Percentiles rank a stretch among this genome's conserved stretches.
Conservation (phyloP, 2,113 vertebrate genomes). For the Erinaceus europaeus region DNA sequence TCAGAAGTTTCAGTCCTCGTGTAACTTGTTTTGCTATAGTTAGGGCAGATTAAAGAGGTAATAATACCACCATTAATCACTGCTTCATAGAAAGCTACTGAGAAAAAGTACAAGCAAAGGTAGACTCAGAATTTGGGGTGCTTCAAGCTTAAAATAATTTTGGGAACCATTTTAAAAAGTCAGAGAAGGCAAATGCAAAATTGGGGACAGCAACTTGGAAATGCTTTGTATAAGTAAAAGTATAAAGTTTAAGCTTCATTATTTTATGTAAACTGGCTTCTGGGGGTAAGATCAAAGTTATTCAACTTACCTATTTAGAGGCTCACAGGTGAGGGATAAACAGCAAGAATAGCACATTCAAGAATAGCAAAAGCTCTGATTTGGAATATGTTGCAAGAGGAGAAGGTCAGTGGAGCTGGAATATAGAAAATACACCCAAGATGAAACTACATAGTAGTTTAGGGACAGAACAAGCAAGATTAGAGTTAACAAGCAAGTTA, state of each 20-base stretch:
- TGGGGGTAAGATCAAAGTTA: too few species aligned
- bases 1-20: not conserved
- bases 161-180: not conserved
- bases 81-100: not conserved
- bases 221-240: not conserved
- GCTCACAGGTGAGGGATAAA: not conserved
- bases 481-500: too few species aligned
- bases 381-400: not conserved
- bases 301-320: not conserved
- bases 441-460: too few species aligned
- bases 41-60: not conserved
- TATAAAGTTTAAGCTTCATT: not conserved
- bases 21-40: not conserved
- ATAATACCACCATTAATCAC: not conserved
- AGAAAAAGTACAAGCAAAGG: not conserved
- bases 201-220: not conserved
- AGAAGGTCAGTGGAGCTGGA: not conserved
- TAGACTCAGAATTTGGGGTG: not conserved
- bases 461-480: too few species aligned
- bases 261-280: not conserved
- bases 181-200: not conserved
- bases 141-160: too few species aligned
- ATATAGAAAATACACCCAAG: not conserved
- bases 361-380: not conserved
- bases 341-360: too few species aligned